A percentile compares a stretch with the other conserved stretches of the same genome.
Conservation (phyloP, 2,113 vertebrate species). For the Serranochromis macrocephalus region DNA sequence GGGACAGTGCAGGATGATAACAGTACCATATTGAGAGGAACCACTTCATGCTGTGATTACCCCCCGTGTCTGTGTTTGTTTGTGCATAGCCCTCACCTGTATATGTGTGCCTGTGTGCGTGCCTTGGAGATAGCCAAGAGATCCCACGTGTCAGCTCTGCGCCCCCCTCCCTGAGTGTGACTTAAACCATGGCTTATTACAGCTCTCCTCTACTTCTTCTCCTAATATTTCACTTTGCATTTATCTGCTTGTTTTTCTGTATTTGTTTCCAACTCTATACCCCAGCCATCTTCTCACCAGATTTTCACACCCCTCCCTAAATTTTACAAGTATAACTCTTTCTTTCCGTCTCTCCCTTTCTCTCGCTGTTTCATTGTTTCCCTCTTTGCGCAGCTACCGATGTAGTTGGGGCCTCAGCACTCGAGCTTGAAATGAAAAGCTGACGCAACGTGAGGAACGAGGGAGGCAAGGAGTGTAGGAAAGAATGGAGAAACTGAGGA, state of each 20-base stretch:
- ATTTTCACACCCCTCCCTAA: not conserved
- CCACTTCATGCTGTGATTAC: slow-evolving; percentile 29
- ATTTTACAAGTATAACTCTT: not conserved
- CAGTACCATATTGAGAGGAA: slow-evolving; percentile 25
- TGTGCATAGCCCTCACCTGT: not conserved
- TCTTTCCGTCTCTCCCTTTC: not conserved
- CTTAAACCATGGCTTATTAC: not conserved
- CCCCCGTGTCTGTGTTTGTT: not conserved
- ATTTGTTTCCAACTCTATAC: not conserved
- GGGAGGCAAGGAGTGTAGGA: not conserved
- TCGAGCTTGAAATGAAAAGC: slow-evolving; percentile 63
- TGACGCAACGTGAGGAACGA: slow-evolving; percentile 15
- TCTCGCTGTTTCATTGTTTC: not conserved
- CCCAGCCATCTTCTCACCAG: not conserved
- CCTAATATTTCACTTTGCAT: not conserved
- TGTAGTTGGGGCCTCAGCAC: slow-evolving; percentile 31
- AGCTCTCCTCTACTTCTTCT: not conserved
- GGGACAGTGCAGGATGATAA: not conserved
- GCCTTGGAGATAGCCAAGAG: not conserved
- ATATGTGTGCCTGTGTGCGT: not conserved
- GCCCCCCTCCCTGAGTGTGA: not conserved
- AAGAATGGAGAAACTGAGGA: not conserved
- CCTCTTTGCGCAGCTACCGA: slow-evolving; percentile 14
- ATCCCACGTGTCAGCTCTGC: not conserved
- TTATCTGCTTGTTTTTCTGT: not conserved